Evolutionary conservation across 2,888 invertebrate species (phyloP), one percentile per base, ranked within the genome.

Genomic region (Hydriomena furcata): DNA sequence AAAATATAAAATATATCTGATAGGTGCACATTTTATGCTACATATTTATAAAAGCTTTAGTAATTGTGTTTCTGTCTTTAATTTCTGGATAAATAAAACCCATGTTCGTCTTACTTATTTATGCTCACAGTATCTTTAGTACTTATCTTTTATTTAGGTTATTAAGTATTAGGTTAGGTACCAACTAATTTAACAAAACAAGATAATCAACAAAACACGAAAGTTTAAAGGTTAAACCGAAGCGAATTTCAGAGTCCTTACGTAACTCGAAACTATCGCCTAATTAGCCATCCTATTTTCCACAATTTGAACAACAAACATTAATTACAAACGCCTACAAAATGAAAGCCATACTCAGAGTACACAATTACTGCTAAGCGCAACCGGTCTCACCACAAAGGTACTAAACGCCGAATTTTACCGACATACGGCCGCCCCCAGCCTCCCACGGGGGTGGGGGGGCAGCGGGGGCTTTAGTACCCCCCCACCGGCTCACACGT

Each of bases 341-440:
- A 68, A 68, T 67, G 68, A 68, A 70, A 72, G 64, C 66, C 67
- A 66, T 68, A 71, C 68, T 73, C 70, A 65, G 68, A 67, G 71
- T 73, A 76, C 76, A 83, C 84, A 84, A 84, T 85, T 85, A 84
- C 78, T 73, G 71, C 73, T 84, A 79, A 84, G 79, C 82, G 68
- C 76, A 77, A 76, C 77, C 78, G 79, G 78, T 71, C 76, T 78
- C 76, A 65, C 88, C 87, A 82, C 89, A 87, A 84, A 85, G 85
- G 83, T 80, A 85, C 88, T 88, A 88, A 90, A 82, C 87, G 87
- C 89, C 89, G 82, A 89, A 90, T 82, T 88, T 82, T 76, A 78
- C 77, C 82, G 63, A 75, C 82, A 73, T 71, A 71, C 71, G 66
- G 61, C 70, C 73, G 65, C 66, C 59, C 63, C 61, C 65, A 58